phyloP scores from a whole-genome alignment of 2,888 invertebrate genomes.

The Mythimna lalbum region DNA sequence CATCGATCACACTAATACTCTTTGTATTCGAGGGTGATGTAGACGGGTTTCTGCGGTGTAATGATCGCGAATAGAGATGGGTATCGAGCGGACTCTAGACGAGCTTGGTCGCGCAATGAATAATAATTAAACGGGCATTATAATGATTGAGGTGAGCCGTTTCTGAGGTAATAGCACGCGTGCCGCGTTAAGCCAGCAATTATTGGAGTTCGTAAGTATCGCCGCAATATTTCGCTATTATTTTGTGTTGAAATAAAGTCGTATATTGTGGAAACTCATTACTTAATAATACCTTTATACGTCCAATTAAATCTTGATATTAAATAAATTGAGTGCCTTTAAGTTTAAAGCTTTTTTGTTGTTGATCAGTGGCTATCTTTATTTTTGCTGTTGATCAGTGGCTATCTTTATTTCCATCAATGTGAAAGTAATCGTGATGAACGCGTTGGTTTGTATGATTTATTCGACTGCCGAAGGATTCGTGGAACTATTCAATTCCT shows the following conservation, averaged over 20 bases:
- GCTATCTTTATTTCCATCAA: conserved; percentile 11
- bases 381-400: conserved; percentile 9
- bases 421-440: conserved; percentile 12
- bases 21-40: conserved; percentile 75
- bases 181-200: conserved; percentile 80
- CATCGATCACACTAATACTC: conserved; percentile 79
- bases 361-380: neutral
- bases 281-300: conserved; percentile 30
- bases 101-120: conserved; percentile 74
- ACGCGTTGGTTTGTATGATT: neutral
- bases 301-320: conserved; percentile 52
- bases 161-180: conserved; percentile 79
- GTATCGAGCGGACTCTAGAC: conserved; percentile 72
- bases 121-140: conserved; percentile 82
- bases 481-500: neutral
- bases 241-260: conserved; percentile 70
- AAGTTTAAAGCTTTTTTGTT: conserved; percentile 11
- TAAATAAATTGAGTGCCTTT: conserved; percentile 27
- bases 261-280: conserved; percentile 57
- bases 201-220: conserved; percentile 82
- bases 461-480: conserved; percentile 1
- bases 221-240: conserved; percentile 75
- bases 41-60: conserved; percentile 72
- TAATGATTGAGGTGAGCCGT: conserved; percentile 80
- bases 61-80: conserved; percentile 72